Conservation (phyloP, 2,888 invertebrate species). For the Aproaerema taeniolella region DNA sequence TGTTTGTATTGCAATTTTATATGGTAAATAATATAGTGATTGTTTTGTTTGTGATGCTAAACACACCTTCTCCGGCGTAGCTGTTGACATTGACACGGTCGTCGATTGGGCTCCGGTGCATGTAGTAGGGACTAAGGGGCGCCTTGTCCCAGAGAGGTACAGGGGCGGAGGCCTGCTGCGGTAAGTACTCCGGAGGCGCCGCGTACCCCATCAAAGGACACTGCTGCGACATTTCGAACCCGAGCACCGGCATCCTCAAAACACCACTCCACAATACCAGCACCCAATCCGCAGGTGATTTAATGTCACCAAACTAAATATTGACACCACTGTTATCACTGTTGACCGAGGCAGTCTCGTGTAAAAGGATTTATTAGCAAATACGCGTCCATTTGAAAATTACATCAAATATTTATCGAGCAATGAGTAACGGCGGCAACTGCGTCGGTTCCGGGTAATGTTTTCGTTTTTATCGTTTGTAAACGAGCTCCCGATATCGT, state of each 20-base stretch:
- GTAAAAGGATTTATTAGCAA: constrained; percentile 13
- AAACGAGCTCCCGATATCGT: constrained; percentile 36
- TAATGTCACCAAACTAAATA: constrained; percentile 34
- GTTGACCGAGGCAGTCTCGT: constrained; percentile 17
- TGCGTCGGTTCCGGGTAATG: constrained; percentile 40
- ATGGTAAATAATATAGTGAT: too few species aligned
- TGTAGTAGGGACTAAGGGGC: constrained; percentile 35
- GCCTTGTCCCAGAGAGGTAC: constrained; percentile 56
- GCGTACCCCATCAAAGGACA: constrained; percentile 53
- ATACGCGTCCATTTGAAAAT: constrained; percentile 24
- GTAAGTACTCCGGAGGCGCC: constrained; percentile 42
- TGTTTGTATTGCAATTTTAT: too few species aligned
- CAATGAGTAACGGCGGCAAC: constrained; percentile 22
- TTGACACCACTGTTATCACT: constrained; percentile 31
- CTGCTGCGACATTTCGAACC: constrained; percentile 54
- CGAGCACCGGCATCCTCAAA: constrained; percentile 63
- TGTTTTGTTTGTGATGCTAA: too few species aligned
- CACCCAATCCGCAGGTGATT: constrained; percentile 46
- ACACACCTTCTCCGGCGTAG: constrained; percentile 42
- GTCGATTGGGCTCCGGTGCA: constrained; percentile 36
- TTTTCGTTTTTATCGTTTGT: constrained; percentile 52
- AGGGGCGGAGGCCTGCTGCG: constrained; percentile 21
- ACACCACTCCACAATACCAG: constrained; percentile 25
- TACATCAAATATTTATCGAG: constrained; percentile 35
- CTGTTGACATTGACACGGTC: constrained; percentile 18